Conservation (phyloP, 2,113 vertebrate species). For the Eolophus roseicapilla region DNA sequence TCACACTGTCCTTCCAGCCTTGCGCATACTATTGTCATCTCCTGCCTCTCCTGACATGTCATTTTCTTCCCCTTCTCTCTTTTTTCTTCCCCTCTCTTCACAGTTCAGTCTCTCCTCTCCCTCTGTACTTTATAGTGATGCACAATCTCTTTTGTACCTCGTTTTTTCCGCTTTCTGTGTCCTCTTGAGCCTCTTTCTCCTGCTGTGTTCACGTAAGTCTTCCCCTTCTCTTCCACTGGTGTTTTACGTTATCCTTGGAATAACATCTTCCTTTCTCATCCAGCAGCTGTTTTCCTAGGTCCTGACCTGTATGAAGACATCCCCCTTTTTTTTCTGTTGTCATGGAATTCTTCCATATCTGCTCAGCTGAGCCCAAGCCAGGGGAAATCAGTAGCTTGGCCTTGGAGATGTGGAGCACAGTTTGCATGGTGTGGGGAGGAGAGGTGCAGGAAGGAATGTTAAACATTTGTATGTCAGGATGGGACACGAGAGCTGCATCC, state of each 20-base stretch:
- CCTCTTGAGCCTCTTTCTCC: background rate
- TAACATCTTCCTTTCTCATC: background rate
- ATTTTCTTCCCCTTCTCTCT: background rate
- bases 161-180: background rate
- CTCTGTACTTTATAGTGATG: background rate
- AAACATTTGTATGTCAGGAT: accelerated
- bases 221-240: background rate
- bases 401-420: background rate
- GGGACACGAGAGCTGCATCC: background rate
- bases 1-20: background rate
- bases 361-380: background rate
- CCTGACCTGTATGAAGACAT: background rate
- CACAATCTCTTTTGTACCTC: background rate
- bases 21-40: background rate
- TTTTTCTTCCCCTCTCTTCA: background rate
- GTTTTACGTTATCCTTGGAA: background rate
- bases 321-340: background rate
- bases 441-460: background rate
- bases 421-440: background rate
- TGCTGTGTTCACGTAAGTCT: background rate
- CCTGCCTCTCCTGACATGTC: background rate
- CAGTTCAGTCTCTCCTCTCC: background rate
- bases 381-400: background rate
- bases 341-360: background rate
- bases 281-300: background rate